These are phyloP conservation scores for Polyodon spathula DNA, from an alignment of 2,113 vertebrate species.

Conservation along the genomic window DNA sequence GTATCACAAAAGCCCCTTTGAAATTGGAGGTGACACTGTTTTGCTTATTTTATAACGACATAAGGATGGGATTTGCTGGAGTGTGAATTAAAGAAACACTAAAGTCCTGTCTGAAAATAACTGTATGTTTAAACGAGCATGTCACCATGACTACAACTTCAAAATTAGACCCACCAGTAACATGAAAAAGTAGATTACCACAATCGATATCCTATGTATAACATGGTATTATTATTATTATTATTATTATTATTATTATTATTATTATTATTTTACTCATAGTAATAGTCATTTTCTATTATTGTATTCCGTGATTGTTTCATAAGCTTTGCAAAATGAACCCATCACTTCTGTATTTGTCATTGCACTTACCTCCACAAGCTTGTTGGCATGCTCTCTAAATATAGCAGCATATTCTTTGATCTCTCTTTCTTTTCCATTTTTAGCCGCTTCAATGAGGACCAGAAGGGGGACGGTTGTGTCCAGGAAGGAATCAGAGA, in stretches of 20 bases:
- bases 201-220: too few relatives aligned
- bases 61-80: too few relatives aligned
- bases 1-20: neutral
- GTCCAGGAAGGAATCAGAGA: conserved; percentile 67
- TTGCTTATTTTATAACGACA: neutral
- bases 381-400: conserved; percentile 58
- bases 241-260: too few relatives aligned
- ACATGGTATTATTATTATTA: too few relatives aligned
- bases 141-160: too few relatives aligned
- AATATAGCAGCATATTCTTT: conserved; percentile 64
- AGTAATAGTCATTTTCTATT: too few relatives aligned
- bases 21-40: neutral
- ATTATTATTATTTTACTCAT: too few relatives aligned
- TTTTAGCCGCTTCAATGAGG: conserved; percentile 65
- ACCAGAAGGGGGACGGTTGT: conserved; percentile 65
- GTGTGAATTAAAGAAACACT: too few relatives aligned
- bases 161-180: too few relatives aligned
- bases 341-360: neutral
- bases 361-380: conserved; percentile 54
- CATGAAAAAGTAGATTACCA: neutral
- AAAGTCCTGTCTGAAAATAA: too few relatives aligned
- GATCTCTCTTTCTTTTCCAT: conserved; percentile 61
- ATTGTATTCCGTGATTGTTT: neutral
- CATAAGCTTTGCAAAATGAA: conserved; percentile 41
- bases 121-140: too few relatives aligned